Evolutionary conservation across 2,888 invertebrate genomes (phyloP).

Genomic region (Archips crataeganus): DNA sequence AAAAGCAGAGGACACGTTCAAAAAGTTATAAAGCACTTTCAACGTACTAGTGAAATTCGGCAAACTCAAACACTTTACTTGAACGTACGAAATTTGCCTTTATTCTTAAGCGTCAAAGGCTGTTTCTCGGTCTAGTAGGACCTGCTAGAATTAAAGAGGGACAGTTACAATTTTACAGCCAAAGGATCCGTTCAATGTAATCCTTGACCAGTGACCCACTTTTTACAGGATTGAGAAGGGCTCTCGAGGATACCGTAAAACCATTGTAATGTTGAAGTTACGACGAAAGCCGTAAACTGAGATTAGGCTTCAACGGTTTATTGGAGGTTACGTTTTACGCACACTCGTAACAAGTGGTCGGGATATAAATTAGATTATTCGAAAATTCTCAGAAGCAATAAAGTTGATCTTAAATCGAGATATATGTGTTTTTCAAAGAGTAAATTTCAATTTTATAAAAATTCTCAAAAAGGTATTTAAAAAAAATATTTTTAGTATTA

Average conservation of each 20-base stretch:
- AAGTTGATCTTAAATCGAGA: slow-evolving; percentile 11
- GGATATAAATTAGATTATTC: slow-evolving; percentile 44
- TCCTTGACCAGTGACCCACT: slow-evolving; percentile 62
- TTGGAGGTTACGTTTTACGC: slow-evolving; percentile 65
- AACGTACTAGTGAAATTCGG: slow-evolving; percentile 29
- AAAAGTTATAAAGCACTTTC: slow-evolving; percentile 21
- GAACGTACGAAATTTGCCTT: slow-evolving; percentile 3
- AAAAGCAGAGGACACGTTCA: slow-evolving; percentile 18
- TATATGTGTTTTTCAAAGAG: not conserved
- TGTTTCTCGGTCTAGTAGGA: not conserved
- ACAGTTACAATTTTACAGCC: slow-evolving; percentile 31
- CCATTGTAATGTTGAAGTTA: slow-evolving; percentile 69
- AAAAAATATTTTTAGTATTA: too few species aligned
- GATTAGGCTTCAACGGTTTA: slow-evolving; percentile 72
- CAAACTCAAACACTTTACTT: not conserved
- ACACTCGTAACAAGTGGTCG: slow-evolving; percentile 53
- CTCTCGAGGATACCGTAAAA: slow-evolving; percentile 68
- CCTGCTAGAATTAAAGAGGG: not conserved
- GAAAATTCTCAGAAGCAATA: slow-evolving; percentile 18
- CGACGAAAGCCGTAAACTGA: slow-evolving; percentile 62
- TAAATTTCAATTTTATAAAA: not conserved
- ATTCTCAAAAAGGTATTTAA: not conserved
- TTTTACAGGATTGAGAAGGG: slow-evolving; percentile 60
- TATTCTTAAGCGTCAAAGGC: not conserved
- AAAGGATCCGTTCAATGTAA: slow-evolving; percentile 31